Conservation (phyloP, 92 coral and sea anemone species). For the Phymanthus crucifer region DNA sequence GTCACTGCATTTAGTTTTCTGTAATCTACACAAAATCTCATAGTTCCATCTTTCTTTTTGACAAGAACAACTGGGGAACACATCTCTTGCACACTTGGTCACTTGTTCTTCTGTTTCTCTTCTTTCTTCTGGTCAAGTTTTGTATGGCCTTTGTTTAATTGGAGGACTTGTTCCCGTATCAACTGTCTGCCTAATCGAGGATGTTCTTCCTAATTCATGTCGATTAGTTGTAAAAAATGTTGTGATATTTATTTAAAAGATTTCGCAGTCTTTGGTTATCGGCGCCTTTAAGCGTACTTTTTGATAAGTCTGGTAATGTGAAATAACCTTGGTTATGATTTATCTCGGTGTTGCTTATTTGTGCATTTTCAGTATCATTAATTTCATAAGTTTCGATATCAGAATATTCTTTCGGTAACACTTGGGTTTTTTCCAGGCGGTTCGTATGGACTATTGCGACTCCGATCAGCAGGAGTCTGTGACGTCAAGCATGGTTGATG, state of each 20-base stretch:
- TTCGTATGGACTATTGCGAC: slow-evolving; percentile 82
- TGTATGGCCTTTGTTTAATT: slow-evolving; percentile 50
- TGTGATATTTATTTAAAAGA: slow-evolving; percentile 24
- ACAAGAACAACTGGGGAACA: slow-evolving; percentile 45
- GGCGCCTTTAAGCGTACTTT: not conserved
- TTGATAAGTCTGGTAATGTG: not conserved
- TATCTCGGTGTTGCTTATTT: too few species aligned
- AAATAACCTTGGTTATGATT: too few species aligned
- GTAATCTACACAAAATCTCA: too few species aligned
- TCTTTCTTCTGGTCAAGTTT: slow-evolving; percentile 44
- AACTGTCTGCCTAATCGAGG: slow-evolving; percentile 45
- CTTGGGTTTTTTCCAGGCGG: slow-evolving; percentile 58
- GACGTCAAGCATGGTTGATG: slow-evolving; percentile 99
- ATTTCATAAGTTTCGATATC: not conserved
- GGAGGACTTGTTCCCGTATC: slow-evolving; percentile 49
- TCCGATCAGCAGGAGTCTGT: slow-evolving; percentile 83
- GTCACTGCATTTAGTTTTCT: slow-evolving; percentile 27
- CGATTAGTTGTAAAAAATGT: slow-evolving; percentile 43
- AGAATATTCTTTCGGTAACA: not conserved
- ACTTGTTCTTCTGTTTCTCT: slow-evolving; percentile 42
- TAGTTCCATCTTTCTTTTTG: slow-evolving; percentile 39
- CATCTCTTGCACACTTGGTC: slow-evolving; percentile 51
- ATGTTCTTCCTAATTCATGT: slow-evolving; percentile 48
- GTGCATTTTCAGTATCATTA: too few species aligned
- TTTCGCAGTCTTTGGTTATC: not conserved